Percentiles rank a stretch among this genome's conserved stretches.
Conservation (phyloP, 2,888 invertebrate genomes). For the Resseliella maxima region DNA sequence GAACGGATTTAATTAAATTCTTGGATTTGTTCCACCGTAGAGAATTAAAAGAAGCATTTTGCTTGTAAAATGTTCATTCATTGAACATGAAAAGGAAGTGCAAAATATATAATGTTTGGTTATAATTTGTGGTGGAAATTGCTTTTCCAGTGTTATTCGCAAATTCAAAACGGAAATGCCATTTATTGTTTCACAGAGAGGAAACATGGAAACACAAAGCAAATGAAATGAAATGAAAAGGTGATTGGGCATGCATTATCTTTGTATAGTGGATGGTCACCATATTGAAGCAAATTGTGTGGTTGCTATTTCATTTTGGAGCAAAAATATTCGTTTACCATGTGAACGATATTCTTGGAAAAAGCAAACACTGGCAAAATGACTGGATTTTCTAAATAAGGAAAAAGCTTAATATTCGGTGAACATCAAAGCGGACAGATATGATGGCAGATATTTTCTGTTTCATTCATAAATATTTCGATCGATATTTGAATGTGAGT, state of each 20-base stretch:
- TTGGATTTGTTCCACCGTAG: no score
- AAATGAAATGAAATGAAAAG: neutral
- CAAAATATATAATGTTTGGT: neutral
- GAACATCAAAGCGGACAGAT: neutral
- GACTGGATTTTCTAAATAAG: neutral
- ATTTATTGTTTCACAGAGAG: neutral
- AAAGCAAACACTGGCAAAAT: slow-evolving; percentile 5
- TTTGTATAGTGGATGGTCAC: neutral
- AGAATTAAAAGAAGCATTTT: neutral
- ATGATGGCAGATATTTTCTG: neutral
- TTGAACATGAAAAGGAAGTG: neutral
- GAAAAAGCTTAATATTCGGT: neutral
- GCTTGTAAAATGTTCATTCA: neutral
- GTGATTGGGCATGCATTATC: neutral
- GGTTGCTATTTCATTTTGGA: no score
- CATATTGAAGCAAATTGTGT: neutral
- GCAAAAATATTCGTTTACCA: no score
- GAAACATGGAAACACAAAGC: no score
- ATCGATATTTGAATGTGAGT: neutral
- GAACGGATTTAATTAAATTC: no score
- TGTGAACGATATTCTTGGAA: no score
- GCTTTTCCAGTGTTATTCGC: neutral
- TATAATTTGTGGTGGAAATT: neutral
- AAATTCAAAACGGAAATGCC: slow-evolving; percentile 9
- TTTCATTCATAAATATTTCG: slow-evolving; percentile 24